phyloP scores from a whole-genome alignment of 2,888 invertebrate genomes.

The Drosophila gaucha region DNA sequence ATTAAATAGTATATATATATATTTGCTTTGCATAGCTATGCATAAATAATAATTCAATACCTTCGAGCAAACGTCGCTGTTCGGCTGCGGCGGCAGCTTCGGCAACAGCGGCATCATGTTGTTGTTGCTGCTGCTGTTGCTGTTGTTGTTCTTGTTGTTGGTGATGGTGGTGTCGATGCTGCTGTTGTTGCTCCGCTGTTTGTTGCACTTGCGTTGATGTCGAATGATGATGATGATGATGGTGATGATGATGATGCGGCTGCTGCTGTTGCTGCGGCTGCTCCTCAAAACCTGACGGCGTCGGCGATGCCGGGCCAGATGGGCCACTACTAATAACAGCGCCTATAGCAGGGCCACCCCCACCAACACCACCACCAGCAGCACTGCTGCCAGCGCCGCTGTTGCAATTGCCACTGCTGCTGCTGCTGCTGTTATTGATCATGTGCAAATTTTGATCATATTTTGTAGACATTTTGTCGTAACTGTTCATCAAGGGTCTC shows the following conservation, averaged over 20 bases:
- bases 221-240: conserved; percentile 59
- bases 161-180: conserved; percentile 62
- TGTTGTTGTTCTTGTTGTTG: conserved; percentile 60
- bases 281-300: conserved; percentile 80
- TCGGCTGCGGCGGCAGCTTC: conserved; percentile 81
- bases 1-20: conserved; percentile 46
- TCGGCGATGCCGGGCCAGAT: conserved; percentile 82
- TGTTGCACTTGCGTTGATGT: conserved; percentile 60
- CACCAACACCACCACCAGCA: conserved; percentile 44
- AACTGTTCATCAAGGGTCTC: conserved; percentile 84
- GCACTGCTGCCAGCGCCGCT: conserved; percentile 43
- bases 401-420: conserved; percentile 40
- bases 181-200: conserved; percentile 62
- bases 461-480: conserved; percentile 83
- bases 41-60: conserved; percentile 81
- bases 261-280: conserved; percentile 19
- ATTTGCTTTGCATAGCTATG: conserved; percentile 50
- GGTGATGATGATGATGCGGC: conserved; percentile 44
- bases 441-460: conserved; percentile 80
- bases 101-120: conserved; percentile 72
- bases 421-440: conserved; percentile 46
- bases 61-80: conserved; percentile 85
- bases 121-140: conserved; percentile 67
- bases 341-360: conserved; percentile 38
- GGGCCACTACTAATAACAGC: conserved; percentile 45